A percentile compares a stretch with the other conserved stretches of the same genome.
phyloP scores from a whole-genome alignment of 1,140 invertebrate genomes.

The Pantala flavescens region DNA sequence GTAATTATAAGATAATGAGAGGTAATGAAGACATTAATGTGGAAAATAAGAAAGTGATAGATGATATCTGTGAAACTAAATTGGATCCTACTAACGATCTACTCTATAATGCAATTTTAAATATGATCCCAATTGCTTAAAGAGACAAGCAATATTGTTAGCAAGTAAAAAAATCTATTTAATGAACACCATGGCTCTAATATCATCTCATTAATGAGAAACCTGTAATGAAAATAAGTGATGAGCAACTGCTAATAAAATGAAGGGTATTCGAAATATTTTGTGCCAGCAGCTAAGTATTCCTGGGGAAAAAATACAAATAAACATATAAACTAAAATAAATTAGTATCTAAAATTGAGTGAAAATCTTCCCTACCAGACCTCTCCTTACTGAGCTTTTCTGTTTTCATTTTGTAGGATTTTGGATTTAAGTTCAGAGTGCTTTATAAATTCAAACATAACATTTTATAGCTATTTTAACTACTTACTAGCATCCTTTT shows the following conservation, averaged over 20 bases:
- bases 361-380: not conserved
- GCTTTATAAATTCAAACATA: slow-evolving; percentile 2
- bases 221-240: slow-evolving; percentile 2
- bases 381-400: not conserved
- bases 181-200: too few relatives aligned
- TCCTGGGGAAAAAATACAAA: not conserved
- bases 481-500: slow-evolving; percentile 23
- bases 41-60: too few relatives aligned
- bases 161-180: too few relatives aligned
- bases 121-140: too few relatives aligned
- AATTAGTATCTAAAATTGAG: not conserved
- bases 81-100: not conserved
- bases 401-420: not conserved
- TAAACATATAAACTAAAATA: not conserved
- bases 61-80: too few relatives aligned
- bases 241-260: not conserved
- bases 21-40: too few relatives aligned
- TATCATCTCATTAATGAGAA: not conserved
- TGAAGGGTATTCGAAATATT: not conserved
- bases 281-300: not conserved
- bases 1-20: too few relatives aligned
- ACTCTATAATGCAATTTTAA: not conserved
- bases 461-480: slow-evolving; percentile 12
- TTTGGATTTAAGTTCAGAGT: not conserved
- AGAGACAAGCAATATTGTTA: too few relatives aligned